Conservation (phyloP, 1,140 invertebrate genomes). For the Goniozus legneri region DNA sequence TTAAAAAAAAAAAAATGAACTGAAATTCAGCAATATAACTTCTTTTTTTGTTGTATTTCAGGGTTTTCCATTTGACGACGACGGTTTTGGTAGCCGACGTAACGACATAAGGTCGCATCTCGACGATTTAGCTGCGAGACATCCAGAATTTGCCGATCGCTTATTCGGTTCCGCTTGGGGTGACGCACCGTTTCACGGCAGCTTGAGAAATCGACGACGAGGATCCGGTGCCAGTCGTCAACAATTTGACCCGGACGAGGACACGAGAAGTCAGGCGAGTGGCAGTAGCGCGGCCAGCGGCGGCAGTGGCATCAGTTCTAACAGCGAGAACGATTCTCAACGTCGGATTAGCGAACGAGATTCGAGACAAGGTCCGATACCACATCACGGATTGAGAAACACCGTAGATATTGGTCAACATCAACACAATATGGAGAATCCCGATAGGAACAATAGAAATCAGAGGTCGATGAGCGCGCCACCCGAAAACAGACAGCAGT, state of each 20-base stretch:
- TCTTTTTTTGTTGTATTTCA: conserved; percentile 45
- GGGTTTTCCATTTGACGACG: conserved; percentile 68
- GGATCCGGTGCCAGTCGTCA: conserved; percentile 28
- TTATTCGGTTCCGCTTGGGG: conserved; percentile 51
- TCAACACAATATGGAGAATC: conserved; percentile 59
- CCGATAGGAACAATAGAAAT: conserved; percentile 55
- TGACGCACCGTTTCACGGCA: conserved; percentile 43
- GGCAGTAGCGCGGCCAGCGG: conserved; percentile 44
- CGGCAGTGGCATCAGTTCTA: conserved; percentile 36
- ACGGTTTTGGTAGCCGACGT: conserved; percentile 53
- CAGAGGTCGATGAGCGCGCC: conserved; percentile 71
- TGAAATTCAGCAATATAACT: too few species aligned
- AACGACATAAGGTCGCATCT: conserved; percentile 57
- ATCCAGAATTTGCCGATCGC: conserved; percentile 63
- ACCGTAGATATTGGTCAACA: conserved; percentile 71
- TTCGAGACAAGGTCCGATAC: conserved; percentile 50
- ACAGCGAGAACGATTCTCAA: conserved; percentile 35
- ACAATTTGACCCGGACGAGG: conserved; percentile 45
- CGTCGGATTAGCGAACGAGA: conserved; percentile 12
- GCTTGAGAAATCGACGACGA: conserved; percentile 39
- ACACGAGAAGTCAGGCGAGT: conserved; percentile 42
- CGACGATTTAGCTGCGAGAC: conserved; percentile 58
- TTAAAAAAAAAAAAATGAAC: too few species aligned
- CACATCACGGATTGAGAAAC: conserved; percentile 70
- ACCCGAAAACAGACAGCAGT: conserved; percentile 45